phyloP scores from a whole-genome alignment of 2,888 invertebrate genomes.

The Lasius platythorax region DNA sequence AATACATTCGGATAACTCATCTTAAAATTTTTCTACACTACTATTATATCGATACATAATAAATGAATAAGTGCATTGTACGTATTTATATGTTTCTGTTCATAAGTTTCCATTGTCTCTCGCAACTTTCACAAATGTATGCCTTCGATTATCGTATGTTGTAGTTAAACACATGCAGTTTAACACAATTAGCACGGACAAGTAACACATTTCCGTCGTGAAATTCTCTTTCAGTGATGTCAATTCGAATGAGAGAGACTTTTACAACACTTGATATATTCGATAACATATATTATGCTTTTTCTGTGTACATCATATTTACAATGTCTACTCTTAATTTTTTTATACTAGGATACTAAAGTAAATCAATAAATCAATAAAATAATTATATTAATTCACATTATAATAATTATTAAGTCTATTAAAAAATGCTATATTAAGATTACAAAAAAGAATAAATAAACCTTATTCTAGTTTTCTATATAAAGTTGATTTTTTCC shows the following conservation, averaged over 20 bases:
- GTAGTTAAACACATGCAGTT: background rate
- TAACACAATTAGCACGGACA: slow-evolving; percentile 14
- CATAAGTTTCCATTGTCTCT: background rate
- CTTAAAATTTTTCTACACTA: background rate
- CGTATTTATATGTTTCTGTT: background rate
- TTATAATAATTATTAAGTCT: slow-evolving; percentile 8
- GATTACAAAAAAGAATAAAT: background rate
- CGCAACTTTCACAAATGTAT: slow-evolving; percentile 12
- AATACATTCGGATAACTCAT: slow-evolving; percentile 7
- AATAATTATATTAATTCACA: background rate
- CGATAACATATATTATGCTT: background rate
- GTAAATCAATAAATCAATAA: slow-evolving; percentile 17
- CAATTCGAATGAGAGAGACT: slow-evolving; percentile 2
- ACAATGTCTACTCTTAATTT: slow-evolving; percentile 4
- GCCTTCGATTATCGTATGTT: slow-evolving; percentile 25
- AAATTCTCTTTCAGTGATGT: slow-evolving; percentile 32
- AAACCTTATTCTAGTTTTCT: slow-evolving; percentile 8
- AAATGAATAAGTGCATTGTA: background rate
- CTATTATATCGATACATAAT: background rate
- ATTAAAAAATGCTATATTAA: background rate
- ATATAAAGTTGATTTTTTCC: background rate
- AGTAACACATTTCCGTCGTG: slow-evolving; percentile 41
- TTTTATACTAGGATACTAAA: background rate
- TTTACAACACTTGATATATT: slow-evolving; percentile 3
- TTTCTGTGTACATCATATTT: slow-evolving; percentile 28